Base-by-base conservation (phyloP, 2,113 vertebrate species). In the Toxostoma redivivum region DNA sequence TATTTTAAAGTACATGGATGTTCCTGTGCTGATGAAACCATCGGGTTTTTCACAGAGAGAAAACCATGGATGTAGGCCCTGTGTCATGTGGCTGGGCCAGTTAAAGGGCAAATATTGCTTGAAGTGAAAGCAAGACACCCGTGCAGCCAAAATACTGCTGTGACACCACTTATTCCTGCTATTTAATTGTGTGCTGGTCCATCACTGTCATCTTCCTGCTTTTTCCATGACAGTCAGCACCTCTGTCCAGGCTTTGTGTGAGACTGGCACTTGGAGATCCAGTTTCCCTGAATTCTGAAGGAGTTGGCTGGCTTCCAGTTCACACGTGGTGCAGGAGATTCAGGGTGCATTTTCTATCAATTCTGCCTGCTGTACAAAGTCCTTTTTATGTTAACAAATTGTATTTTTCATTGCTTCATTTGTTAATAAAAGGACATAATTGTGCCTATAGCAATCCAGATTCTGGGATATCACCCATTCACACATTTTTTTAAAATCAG, bases 211-310 rank as follows among this genome's bases (percentile, higher is more conserved):
- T 23, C 71, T 53, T 56, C 35, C 47, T 0, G 0, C 40, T 61
- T 28, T 37, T 53, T 17, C 31, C 1, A 1, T 0, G 0, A 9
- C 57, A 48, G 58, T 15, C 50, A 62, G 67, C 58, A 45, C 10
- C 51, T 31, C 81, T 64, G 42, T 31, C 65, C 69, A 71, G 65
- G 84, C 35, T n/a, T 19, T 56, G 31, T 9, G 40, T 40, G n/a
- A 21, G 0, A 60, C 30, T n/a, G 30, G 70, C 90, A 57, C 70
- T 45, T 76, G 2, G 33, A 80, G 60, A 23, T 44, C 27, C 70
- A 64, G 45, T 66, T 85, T 73, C 61, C 50, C 93, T 91, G 33
- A 77, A 38, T 80, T 80, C 61, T 23, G 38, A 23, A 70, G 35
- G 47, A 62, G 48, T 88, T 94, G 84, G 45, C 73, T 77, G 66